These are phyloP conservation scores for Agelas oroides DNA, from an alignment of 37 sponge, comb jelly and placozoan genomes.

Conservation along the genomic window DNA sequence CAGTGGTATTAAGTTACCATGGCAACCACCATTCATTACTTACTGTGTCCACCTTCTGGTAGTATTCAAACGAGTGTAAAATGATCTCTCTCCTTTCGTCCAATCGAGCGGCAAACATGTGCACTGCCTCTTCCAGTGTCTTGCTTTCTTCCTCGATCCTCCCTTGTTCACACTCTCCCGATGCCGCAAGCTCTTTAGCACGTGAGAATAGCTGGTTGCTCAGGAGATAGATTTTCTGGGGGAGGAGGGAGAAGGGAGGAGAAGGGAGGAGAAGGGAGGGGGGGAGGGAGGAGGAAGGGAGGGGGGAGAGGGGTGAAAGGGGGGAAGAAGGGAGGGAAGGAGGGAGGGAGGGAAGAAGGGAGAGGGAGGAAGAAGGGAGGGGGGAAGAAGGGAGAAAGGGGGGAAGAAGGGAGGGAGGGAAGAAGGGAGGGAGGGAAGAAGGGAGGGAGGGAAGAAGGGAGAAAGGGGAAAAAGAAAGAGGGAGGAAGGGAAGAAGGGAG, in stretches of 20 bases:
- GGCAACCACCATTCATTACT: too few species aligned
- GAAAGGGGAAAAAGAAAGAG: too few species aligned
- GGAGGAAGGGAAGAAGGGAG: too few species aligned
- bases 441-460: too few species aligned
- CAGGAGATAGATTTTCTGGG: conserved; percentile 32
- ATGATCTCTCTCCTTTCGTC: conserved; percentile 69
- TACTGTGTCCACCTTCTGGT: conserved; percentile 22
- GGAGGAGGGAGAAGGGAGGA: not conserved
- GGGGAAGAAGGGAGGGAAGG: not conserved
- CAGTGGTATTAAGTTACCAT: too few species aligned
- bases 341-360: not conserved
- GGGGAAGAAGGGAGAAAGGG: not conserved
- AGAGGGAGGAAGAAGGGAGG: not conserved
- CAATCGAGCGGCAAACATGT: conserved; percentile 41
- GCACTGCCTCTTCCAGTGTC: conserved; percentile 30
- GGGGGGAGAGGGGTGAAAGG: not conserved
- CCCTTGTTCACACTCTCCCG: conserved; percentile 23
- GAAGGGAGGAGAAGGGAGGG: too few species aligned
- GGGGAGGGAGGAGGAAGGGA: not conserved
- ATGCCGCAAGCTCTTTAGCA: conserved; percentile 24
- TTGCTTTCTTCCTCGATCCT: conserved; percentile 41
- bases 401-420: too few species aligned
- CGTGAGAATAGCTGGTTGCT: conserved; percentile 33
- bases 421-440: too few species aligned
- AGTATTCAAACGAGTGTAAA: conserved; percentile 28